Evolutionary conservation across 2,113 vertebrate species (phyloP), one percentile per base, ranked within the genome.

Genomic region (Pogona vitticeps): DNA sequence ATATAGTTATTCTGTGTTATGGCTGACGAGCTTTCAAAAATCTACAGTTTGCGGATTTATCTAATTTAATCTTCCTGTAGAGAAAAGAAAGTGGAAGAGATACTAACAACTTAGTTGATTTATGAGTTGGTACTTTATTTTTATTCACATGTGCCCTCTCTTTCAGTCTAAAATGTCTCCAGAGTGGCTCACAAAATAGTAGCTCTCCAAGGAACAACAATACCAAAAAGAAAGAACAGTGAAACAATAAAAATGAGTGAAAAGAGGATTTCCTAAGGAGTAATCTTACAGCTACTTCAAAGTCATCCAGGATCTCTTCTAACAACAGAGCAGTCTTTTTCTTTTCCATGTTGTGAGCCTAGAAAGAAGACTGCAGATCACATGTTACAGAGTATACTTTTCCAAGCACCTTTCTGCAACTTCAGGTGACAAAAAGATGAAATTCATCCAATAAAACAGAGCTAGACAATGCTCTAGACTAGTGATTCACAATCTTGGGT

Each of bases 11-110:
- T 91, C 70, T 91, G 56, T 93, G n/a, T 92, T n/a, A 92, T 89
- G 83, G 85, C 85, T 70, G 72, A 42, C 8, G 10, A 3, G 2
- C 42, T 58, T 93, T 91, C 90, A 94, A 93, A 93, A 61, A 91
- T 18, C 5, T 38, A n/a, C n/a, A 13, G 1, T 33, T 13, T 46
- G 13, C 90, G 79, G 88, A 94, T 91, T 88, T 90, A 76, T 78
- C 85, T 83, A 52, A 52, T 94, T 85, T 82, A 95, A 94, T 76
- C 90, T 90, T 91, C 6, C 85, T 84, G n/a, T n/a, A 91, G 84
- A 94, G 61, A 82, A 82, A 87, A 38, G 26, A 67, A 31, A 8
- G 13, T 14, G 6, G 42, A 90, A 86, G n/a, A 72, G 1, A 77
- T 73, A 77, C 88, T 91, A 83, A 79, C 65, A 82, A 26, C 18